A percentile compares a stretch with the other conserved stretches of the same genome.
Evolutionary conservation across 1,140 invertebrate genomes (phyloP).

Genomic region (Drosophila watanabei): DNA sequence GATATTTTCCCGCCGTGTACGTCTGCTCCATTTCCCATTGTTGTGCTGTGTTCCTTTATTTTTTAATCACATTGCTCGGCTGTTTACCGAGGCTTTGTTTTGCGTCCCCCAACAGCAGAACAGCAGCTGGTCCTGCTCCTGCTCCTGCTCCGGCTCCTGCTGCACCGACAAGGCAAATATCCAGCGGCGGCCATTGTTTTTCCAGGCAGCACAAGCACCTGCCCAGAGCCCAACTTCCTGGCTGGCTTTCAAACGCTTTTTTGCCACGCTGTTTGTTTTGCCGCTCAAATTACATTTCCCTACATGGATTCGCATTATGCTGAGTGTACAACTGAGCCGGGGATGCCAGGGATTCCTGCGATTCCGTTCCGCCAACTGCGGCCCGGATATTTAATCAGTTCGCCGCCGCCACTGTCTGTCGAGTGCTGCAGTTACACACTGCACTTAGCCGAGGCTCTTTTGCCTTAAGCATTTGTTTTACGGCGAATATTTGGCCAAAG

Average conservation of each 20-base stretch:
- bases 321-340: conserved; percentile 49
- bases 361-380: conserved; percentile 37
- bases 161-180: conserved; percentile 53
- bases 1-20: conserved; percentile 22
- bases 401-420: conserved; percentile 29
- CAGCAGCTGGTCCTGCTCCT: neutral
- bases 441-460: conserved; percentile 41
- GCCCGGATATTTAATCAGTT: conserved; percentile 82
- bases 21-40: conserved; percentile 48
- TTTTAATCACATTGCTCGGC: conserved; percentile 65
- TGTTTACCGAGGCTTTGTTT: conserved; percentile 58
- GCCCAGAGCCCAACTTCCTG: conserved; percentile 36
- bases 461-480: conserved; percentile 52
- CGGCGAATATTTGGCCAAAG: conserved; percentile 48
- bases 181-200: conserved; percentile 69
- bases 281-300: conserved; percentile 79
- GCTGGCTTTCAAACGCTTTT: conserved; percentile 20
- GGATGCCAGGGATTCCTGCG: conserved; percentile 23
- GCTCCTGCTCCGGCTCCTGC: neutral
- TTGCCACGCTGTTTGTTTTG: conserved; percentile 65
- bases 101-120: conserved; percentile 8
- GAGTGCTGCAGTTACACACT: conserved; percentile 37
- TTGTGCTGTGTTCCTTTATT: conserved; percentile 55
- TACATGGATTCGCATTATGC: conserved; percentile 67
- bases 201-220: conserved; percentile 51